Evolutionary conservation across 2,888 invertebrate species (phyloP).

Genomic region (Branchipolynoe longqiensis): DNA sequence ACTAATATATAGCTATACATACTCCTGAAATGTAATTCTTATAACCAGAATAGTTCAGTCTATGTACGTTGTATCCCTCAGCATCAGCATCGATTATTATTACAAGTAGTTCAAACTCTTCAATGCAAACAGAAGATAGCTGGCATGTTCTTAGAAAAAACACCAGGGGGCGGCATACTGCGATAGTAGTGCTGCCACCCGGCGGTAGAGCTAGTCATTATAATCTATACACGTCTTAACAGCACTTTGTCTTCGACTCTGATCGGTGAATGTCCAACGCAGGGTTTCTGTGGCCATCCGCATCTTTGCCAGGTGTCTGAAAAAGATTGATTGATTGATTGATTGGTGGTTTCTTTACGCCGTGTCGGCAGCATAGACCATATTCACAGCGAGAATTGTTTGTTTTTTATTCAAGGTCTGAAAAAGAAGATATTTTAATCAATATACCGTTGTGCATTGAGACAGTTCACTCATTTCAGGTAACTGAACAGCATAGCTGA

Average conservation of each 20-base stretch:
- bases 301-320: slow-evolving; percentile 59
- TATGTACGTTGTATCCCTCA: neutral
- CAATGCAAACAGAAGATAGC: slow-evolving; percentile 32
- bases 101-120: slow-evolving; percentile 15
- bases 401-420: too few species aligned
- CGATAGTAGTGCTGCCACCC: neutral
- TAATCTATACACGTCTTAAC: slow-evolving; percentile 48
- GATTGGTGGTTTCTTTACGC: too few species aligned
- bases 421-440: too few species aligned
- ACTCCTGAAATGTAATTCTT: slow-evolving; percentile 34
- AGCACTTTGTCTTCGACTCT: slow-evolving; percentile 57
- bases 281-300: slow-evolving; percentile 52
- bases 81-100: neutral
- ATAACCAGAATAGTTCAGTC: neutral
- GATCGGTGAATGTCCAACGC: slow-evolving; percentile 58
- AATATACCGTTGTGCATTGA: too few species aligned
- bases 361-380: too few species aligned
- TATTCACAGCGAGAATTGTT: too few species aligned
- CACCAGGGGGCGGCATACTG: slow-evolving; percentile 3
- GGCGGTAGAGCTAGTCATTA: slow-evolving; percentile 18
- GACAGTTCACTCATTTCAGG: too few species aligned
- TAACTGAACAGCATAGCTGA: too few species aligned
- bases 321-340: too few species aligned
- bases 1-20: slow-evolving; percentile 47
- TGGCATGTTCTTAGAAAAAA: slow-evolving; percentile 35